Evolutionary conservation across 2,113 vertebrate species (phyloP).

Genomic region (Pungitius pungitius): DNA sequence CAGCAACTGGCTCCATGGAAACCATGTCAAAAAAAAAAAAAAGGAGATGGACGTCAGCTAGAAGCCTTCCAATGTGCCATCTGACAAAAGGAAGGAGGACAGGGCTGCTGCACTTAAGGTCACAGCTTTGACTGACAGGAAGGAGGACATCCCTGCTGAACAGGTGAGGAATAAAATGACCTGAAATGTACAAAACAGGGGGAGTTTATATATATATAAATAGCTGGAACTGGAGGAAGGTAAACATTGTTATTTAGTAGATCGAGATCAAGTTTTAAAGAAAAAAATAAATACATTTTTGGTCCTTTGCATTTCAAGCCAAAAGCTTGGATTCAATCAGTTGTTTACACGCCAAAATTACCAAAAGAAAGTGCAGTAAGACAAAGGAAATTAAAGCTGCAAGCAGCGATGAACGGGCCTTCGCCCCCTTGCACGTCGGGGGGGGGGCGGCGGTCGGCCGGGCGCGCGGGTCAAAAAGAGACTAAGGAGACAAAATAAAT

Average conservation of each 20-base stretch:
- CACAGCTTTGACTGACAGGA: conserved; percentile 40
- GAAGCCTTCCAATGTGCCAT: conserved; percentile 67
- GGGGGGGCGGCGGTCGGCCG: no score
- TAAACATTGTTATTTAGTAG: background rate
- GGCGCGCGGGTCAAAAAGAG: no score
- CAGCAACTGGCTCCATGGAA: conserved; percentile 77
- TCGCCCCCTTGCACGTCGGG: no score
- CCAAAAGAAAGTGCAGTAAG: conserved; percentile 27
- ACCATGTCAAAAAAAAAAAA: conserved; percentile 47
- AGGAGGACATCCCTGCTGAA: conserved; percentile 17
- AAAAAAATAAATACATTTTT: background rate
- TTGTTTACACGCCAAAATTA: background rate
- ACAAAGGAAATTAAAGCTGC: no score
- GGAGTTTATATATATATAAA: background rate
- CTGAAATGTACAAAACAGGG: background rate
- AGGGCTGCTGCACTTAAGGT: conserved; percentile 61
- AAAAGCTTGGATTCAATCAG: background rate
- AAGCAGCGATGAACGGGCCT: no score
- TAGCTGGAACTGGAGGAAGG: background rate
- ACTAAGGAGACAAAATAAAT: no score
- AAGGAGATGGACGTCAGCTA: conserved; percentile 70
- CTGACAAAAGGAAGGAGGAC: conserved; percentile 63
- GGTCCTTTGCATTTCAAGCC: background rate
- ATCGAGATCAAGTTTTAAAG: background rate
- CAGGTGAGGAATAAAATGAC: background rate